Evolutionary conservation across 2,797 vertebrate species (phyloP).

Genomic region (Sardinella longiceps): DNA sequence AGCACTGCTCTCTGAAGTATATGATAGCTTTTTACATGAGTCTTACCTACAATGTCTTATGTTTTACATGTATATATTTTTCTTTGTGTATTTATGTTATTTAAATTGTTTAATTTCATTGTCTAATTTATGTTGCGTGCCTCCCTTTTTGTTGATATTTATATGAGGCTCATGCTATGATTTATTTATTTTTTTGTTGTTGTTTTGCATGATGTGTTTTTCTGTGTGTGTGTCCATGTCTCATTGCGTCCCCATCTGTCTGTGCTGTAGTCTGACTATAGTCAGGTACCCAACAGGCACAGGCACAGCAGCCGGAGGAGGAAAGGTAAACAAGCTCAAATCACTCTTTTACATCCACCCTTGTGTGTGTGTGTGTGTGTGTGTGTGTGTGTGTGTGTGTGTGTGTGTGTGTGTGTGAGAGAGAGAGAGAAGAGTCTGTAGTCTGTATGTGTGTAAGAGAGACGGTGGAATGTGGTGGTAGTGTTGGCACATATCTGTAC

Average conservation of each 20-base stretch:
- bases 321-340: conserved; percentile 71
- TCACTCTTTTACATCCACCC: not conserved
- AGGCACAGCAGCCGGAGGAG: conserved; percentile 72
- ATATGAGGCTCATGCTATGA: not conserved
- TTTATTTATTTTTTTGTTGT: conserved; percentile 33
- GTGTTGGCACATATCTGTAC: too few relatives aligned
- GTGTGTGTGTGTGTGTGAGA: conserved; percentile 50
- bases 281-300: conserved; percentile 75
- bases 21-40: not conserved
- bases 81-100: not conserved
- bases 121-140: not conserved
- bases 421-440: too few relatives aligned
- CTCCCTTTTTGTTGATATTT: conserved; percentile 21
- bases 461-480: too few relatives aligned
- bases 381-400: conserved; percentile 53
- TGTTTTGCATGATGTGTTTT: conserved; percentile 22
- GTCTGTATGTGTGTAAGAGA: too few relatives aligned
- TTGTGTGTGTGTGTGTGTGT: conserved; percentile 49
- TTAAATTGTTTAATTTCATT: not conserved
- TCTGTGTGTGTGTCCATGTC: not conserved
- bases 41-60: conserved; percentile 5
- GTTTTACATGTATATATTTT: not conserved
- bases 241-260: conserved; percentile 42
- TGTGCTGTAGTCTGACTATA: conserved; percentile 80
- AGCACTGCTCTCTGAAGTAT: not conserved